Conservation (phyloP, 92 coral and sea anemone genomes). For the Porites rus region DNA sequence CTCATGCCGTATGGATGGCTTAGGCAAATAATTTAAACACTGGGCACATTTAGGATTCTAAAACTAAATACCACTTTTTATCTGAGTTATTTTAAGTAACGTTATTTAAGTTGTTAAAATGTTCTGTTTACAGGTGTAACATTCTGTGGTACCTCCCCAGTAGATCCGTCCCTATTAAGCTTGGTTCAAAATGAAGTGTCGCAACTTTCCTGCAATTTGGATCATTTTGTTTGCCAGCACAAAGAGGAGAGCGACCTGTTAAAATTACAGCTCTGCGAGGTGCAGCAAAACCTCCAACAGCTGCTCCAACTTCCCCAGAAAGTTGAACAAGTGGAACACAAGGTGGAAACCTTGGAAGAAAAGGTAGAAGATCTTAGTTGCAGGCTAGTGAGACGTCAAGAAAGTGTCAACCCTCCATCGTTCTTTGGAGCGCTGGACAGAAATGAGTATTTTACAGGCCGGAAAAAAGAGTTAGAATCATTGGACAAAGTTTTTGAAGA, state of each 20-base stretch:
- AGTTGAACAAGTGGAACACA: not conserved
- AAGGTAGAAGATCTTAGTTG: slow-evolving; percentile 1
- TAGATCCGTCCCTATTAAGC: slow-evolving; percentile 29
- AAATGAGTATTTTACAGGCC: slow-evolving; percentile 61
- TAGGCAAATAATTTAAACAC: too few relatives aligned
- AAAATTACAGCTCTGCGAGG: not conserved
- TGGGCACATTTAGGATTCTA: too few relatives aligned
- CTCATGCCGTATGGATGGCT: too few relatives aligned
- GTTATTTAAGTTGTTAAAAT: not conserved
- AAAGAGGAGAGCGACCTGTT: slow-evolving; percentile 10
- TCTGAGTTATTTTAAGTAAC: too few relatives aligned
- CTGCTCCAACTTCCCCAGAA: not conserved
- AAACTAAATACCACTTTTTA: too few relatives aligned
- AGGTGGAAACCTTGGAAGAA: not conserved
- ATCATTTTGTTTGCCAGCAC: slow-evolving; percentile 4
- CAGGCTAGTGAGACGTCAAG: not conserved
- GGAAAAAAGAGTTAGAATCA: slow-evolving; percentile 25
- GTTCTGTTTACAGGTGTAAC: not conserved
- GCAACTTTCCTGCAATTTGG: slow-evolving; percentile 13
- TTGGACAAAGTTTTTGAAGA: slow-evolving; percentile 11
- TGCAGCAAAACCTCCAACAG: not conserved
- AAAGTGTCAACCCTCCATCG: not conserved
- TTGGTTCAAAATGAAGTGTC: slow-evolving; percentile 29
- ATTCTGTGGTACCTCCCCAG: slow-evolving; percentile 15
- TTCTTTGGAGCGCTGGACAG: slow-evolving; percentile 58